phyloP scores from a whole-genome alignment of 2,113 vertebrate species.

The Antigone vipio region DNA sequence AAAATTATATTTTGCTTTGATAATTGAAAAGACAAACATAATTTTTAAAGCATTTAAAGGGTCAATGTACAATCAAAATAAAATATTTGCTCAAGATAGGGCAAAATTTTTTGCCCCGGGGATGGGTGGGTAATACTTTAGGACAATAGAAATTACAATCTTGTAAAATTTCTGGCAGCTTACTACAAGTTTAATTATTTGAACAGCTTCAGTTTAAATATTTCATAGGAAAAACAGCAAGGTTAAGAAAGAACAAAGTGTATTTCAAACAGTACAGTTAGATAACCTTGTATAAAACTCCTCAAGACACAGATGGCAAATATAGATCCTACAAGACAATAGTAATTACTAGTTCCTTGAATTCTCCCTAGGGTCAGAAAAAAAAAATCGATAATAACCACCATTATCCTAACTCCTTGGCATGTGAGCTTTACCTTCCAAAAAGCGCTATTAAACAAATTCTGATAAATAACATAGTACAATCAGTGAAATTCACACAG shows the following conservation, averaged over 20 bases:
- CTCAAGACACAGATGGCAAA: neutral
- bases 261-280: neutral
- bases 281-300: neutral
- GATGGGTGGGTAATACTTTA: neutral
- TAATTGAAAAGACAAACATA: neutral
- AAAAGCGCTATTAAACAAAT: neutral
- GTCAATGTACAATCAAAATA: neutral
- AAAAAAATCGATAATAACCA: neutral
- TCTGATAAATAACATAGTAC: neutral
- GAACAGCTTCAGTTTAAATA: neutral
- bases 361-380: neutral
- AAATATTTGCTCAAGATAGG: neutral
- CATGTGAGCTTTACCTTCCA: neutral
- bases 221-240: neutral
- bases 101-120: neutral
- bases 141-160: neutral
- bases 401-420: neutral
- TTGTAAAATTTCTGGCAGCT: neutral
- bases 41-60: neutral
- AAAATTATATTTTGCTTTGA: neutral
- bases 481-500: neutral
- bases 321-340: neutral
- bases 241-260: neutral
- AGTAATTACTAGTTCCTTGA: neutral
- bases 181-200: neutral